Conservation (phyloP, 2,113 vertebrate species). For the Stigmatopora argus region DNA sequence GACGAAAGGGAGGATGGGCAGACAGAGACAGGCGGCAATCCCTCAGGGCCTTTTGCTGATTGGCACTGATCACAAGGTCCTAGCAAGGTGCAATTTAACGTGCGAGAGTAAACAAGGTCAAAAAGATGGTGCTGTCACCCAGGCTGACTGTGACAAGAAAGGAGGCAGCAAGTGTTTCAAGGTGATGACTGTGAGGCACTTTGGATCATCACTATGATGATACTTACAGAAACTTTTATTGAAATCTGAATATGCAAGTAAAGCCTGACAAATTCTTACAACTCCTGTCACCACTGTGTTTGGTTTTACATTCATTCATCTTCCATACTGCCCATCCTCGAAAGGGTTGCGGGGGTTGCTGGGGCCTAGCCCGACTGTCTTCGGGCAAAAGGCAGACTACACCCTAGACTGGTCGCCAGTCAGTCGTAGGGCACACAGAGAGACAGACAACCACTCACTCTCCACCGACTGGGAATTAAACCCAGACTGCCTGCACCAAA, state of each 20-base stretch:
- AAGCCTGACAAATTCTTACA: background rate
- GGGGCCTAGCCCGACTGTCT: too few species aligned
- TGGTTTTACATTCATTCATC: background rate
- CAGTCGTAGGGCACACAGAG: too few species aligned
- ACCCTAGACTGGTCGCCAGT: too few species aligned
- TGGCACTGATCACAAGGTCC: slow-evolving; percentile 58
- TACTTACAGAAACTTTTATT: background rate
- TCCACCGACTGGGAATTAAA: too few species aligned
- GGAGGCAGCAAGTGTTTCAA: slow-evolving; percentile 18
- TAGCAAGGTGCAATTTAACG: slow-evolving; percentile 51
- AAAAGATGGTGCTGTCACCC: slow-evolving; percentile 37
- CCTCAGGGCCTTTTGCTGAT: slow-evolving; percentile 42
- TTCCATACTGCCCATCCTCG: too few species aligned
- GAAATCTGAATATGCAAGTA: background rate
- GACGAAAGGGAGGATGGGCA: slow-evolving; percentile 36
- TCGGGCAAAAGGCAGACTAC: too few species aligned
- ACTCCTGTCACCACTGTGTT: background rate
- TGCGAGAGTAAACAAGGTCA: slow-evolving; percentile 66
- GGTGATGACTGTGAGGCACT: slow-evolving; percentile 5
- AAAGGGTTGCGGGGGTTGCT: too few species aligned
- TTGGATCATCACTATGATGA: background rate
- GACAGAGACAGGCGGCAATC: slow-evolving; percentile 38
- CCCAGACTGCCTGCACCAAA: too few species aligned
- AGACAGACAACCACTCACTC: too few species aligned
- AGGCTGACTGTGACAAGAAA: slow-evolving; percentile 33